Conservation (phyloP, 2,888 invertebrate species). For the Mesorhabditis sp. region DNA sequence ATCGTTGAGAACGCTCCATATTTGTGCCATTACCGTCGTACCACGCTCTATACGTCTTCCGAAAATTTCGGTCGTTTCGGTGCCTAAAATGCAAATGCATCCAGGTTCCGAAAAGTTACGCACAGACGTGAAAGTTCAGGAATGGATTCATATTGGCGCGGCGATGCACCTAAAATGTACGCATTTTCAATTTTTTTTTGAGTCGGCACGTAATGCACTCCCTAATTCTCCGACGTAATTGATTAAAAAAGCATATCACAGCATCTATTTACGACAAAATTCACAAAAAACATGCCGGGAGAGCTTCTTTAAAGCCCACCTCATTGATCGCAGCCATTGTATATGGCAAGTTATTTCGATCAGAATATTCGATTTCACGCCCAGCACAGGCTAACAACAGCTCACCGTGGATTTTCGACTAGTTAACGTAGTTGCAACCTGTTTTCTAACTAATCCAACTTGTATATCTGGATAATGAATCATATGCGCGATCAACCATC, state of each 20-base stretch:
- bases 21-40: conserved; percentile 2
- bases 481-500: not conserved
- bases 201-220: no score
- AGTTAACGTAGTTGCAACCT: not conserved
- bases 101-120: not conserved
- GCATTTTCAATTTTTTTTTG: not conserved
- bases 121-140: conserved; percentile 1
- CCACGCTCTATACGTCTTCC: not conserved
- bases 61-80: not conserved
- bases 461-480: not conserved
- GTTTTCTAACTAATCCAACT: not conserved
- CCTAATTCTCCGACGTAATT: no score
- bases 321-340: not conserved
- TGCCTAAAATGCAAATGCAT: not conserved
- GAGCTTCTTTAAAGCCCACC: not conserved
- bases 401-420: not conserved
- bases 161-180: not conserved
- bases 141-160: not conserved
- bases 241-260: no score
- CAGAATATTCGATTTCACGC: not conserved
- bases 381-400: not conserved
- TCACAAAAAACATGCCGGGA: no score
- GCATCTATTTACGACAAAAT: no score
- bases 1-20: not conserved
- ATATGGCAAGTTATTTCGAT: not conserved